Evolutionary conservation across 2,888 invertebrate species (phyloP), one percentile per base, ranked within the genome.

Genomic region (Rambutsinella grinnellia): DNA sequence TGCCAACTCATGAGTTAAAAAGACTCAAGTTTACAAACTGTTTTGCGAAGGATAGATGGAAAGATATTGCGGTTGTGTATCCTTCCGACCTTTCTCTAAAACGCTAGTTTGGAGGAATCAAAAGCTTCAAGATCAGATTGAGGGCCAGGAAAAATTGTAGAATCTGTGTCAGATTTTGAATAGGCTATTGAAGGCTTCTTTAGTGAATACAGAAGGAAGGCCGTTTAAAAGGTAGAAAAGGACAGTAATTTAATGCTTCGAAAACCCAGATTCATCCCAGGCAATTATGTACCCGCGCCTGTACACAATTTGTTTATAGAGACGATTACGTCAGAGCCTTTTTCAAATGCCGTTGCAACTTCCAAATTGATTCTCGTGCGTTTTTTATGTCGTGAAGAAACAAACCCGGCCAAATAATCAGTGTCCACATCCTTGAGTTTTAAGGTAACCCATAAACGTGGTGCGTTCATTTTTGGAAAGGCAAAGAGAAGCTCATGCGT

Each of bases 381-480:
- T n/a, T n/a, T n/a, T n/a, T n/a, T n/a, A n/a, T n/a, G n/a, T n/a
- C n/a, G 13, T 28, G 24, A 26, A n/a, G 8, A 54, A 27, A 57
- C 57, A 36, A 67, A 67, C 56, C 74, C 56, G 74, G 74, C 67
- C 74, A 28, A 60, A 57, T 57, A 57, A 56, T 62, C 75, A 68
- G 23, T 56, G 67, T 75, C 75, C 75, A 57, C 51, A 75, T 75
- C 67, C 68, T 75, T 75, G 75, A 68, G 62, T 13, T 57, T 53
- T 75, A 75, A 75, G 75, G 75, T 67, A 62, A 51, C 67, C 44
- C 61, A 74, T 56, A 28, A 19, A 36, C 36, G 57, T 27, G 46
- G 58, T 60, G 27, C 63, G n/a, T 67, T 68, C 36, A 47, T 54
- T 75, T 57, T 65, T 65, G 72, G 72, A 65, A 65, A 65, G 65